Evolutionary conservation across 2,113 vertebrate species (phyloP).

Genomic region (Malurus melanocephalus): DNA sequence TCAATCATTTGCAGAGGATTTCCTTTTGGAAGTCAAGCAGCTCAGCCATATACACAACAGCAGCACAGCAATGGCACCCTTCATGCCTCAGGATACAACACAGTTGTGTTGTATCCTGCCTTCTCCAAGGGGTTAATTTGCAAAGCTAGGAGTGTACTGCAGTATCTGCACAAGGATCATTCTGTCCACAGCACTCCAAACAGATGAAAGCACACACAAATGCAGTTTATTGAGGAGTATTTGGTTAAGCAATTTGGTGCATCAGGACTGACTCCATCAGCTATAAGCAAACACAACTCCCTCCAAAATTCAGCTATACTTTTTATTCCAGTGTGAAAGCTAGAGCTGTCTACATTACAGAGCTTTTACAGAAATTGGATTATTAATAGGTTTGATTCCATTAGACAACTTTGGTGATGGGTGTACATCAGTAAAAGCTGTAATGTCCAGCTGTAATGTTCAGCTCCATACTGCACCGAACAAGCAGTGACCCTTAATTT

Average conservation of each 20-base stretch:
- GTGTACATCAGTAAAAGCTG: background rate
- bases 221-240: background rate
- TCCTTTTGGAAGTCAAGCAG: background rate
- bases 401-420: background rate
- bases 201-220: background rate
- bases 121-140: background rate
- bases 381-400: background rate
- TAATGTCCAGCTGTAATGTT: background rate
- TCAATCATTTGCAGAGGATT: fast-evolving
- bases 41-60: background rate
- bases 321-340: background rate
- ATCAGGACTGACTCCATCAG: background rate
- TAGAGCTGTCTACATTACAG: background rate
- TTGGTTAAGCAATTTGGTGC: background rate
- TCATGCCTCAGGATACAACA: background rate
- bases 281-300: background rate
- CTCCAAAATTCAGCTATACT: background rate
- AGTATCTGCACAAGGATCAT: background rate
- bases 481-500: background rate
- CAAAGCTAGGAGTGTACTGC: background rate
- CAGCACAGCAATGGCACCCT: background rate
- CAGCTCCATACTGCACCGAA: background rate
- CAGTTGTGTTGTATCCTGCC: background rate
- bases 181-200: background rate
- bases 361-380: background rate